These are phyloP conservation scores for Eilema griseolum DNA, from an alignment of 2,888 invertebrate genomes.

Conservation along the genomic window DNA sequence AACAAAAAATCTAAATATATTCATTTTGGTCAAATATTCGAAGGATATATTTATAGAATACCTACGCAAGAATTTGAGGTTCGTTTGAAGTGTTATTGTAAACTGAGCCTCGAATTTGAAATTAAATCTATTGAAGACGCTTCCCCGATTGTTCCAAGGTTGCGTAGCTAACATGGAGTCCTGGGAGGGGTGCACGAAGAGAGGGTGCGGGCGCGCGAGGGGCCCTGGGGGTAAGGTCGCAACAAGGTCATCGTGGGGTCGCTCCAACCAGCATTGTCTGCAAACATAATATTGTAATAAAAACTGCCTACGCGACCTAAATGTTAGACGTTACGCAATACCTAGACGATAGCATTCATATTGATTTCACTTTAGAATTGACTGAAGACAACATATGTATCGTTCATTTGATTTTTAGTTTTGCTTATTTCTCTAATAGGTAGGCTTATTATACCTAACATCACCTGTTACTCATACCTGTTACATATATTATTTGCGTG, in stretches of 20 bases:
- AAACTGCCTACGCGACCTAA: conserved; percentile 57
- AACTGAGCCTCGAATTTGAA: conserved; percentile 55
- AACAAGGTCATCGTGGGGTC: conserved; percentile 73
- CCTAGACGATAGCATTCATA: conserved; percentile 39
- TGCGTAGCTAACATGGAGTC: conserved; percentile 68
- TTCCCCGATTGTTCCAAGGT: conserved; percentile 72
- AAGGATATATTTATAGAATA: conserved; percentile 15
- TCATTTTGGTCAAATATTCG: background rate
- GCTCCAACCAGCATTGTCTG: conserved; percentile 62
- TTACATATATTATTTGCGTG: no score
- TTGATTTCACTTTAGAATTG: conserved; percentile 40
- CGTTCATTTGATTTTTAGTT: background rate
- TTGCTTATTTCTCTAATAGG: background rate
- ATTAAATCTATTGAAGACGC: conserved; percentile 63
- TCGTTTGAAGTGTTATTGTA: conserved; percentile 33
- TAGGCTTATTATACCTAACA: background rate
- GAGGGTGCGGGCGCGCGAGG: conserved; percentile 47
- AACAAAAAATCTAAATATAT: conserved; percentile 7
- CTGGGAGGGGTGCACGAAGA: conserved; percentile 61
- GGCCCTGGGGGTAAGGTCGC: conserved; percentile 66
- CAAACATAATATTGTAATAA: conserved; percentile 62
- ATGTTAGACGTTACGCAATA: conserved; percentile 51
- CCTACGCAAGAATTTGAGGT: conserved; percentile 12
- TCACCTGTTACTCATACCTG: background rate
- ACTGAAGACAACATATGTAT: conserved; percentile 1